Base-by-base conservation (phyloP, 2,797 vertebrate species). In the Salarias fasciatus region DNA sequence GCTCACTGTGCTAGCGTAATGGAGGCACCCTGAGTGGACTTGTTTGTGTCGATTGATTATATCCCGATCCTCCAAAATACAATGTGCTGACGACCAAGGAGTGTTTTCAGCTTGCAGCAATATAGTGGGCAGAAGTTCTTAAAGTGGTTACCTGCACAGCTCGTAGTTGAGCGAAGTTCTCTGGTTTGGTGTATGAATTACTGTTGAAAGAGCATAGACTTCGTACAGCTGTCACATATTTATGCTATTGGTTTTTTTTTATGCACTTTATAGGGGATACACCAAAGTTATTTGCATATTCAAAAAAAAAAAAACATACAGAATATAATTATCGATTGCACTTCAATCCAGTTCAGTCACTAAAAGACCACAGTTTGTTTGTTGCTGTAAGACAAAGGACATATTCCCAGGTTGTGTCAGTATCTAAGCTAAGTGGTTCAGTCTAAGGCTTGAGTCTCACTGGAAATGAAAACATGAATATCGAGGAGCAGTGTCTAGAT, bases 401-500 rank as follows among this genome's bases (percentile, higher is more conserved):
- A 53, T 29, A 69, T 78, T 67, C 18, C 18, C 18, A 24, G 18
- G 18, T 24, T 18, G 3, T 24, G 18, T 24, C 18, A 3, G 18
- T 24, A 24, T 24, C 18, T 24, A 3, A 24, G 18, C 18, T 24
- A 18, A 3, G 18, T 24, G 18, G 18, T 24, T 3, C 18, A 24
- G 18, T 24, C 18, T 24, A 24, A 24, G 18, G 24, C 18, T 24
- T 14, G 47, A 63, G 63, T 80, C 77, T 75, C 45, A 75, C 68
- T 88, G 79, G 93, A 92, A 69, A 93, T 93, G 91, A 91, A 87
- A 94, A 87, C 61, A 94, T 94, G 92, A 93, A 93, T 89, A 88
- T 91, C 81, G 85, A 93, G 70, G 89, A 90, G 65, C 86, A 91
- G 86, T 69, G 88, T 85, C 54, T 92, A 85, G 93, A 93, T 87